A percentile compares a stretch with the other conserved stretches of the same genome.
Evolutionary conservation across 2,888 invertebrate species (phyloP).

Genomic region (Ectropis crepuscularia): DNA sequence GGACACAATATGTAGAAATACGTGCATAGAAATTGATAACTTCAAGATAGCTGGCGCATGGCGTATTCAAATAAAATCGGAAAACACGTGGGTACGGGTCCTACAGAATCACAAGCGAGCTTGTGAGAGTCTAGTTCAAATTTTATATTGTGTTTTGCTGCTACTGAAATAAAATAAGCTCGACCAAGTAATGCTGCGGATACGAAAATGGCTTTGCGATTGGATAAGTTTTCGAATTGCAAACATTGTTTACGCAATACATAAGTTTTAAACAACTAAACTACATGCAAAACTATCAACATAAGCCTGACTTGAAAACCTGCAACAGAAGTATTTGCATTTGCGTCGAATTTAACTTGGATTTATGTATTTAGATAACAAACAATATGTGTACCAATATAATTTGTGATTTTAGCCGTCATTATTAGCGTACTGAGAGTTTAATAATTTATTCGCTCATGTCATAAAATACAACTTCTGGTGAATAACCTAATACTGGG

Average conservation of each 20-base stretch:
- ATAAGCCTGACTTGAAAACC: too few species aligned
- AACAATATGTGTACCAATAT: too few species aligned
- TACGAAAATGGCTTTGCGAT: slow-evolving; percentile 6
- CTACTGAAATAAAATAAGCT: slow-evolving; percentile 20
- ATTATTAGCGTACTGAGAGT: too few species aligned
- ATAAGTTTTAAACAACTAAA: too few species aligned
- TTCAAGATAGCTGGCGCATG: slow-evolving; percentile 29
- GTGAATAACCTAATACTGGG: too few species aligned
- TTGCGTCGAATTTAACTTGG: too few species aligned
- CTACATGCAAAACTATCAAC: too few species aligned
- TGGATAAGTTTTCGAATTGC: slow-evolving; percentile 3
- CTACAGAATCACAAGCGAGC: slow-evolving; percentile 33
- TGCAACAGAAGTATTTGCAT: too few species aligned
- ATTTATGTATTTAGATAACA: too few species aligned
- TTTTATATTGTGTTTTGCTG: slow-evolving; percentile 27
- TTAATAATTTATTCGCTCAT: too few species aligned
- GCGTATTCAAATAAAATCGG: slow-evolving; percentile 40
- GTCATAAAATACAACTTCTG: too few species aligned
- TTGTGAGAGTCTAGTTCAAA: slow-evolving; percentile 31
- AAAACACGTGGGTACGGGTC: slow-evolving; percentile 32
- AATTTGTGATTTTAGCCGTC: too few species aligned
- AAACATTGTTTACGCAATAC: neutral
- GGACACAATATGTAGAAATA: slow-evolving; percentile 10
- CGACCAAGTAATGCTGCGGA: slow-evolving; percentile 3
- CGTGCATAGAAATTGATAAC: slow-evolving; percentile 40